phyloP scores from a whole-genome alignment of 2,888 invertebrate genomes.

The Philonicus albiceps region DNA sequence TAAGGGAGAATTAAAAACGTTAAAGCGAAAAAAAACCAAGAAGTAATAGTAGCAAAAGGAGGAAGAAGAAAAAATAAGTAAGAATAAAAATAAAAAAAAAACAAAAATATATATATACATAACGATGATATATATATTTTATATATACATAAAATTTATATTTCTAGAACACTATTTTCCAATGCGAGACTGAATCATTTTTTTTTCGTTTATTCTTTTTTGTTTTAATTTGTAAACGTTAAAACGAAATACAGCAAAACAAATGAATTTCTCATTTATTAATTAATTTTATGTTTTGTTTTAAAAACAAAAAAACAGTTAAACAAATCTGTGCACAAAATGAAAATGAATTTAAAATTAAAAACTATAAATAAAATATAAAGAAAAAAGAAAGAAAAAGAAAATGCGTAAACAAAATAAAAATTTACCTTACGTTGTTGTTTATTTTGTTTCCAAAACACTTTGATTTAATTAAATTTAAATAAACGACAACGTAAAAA shows the following conservation, averaged over 20 bases:
- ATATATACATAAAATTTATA: background rate
- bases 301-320: background rate
- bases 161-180: slow-evolving; percentile 22
- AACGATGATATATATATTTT: background rate
- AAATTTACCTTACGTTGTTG: background rate
- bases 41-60: slow-evolving; percentile 37
- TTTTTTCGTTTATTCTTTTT: too few species aligned
- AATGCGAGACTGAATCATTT: slow-evolving; percentile 31
- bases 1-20: background rate
- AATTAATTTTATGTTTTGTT: background rate
- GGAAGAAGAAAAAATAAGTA: background rate
- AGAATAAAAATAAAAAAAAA: too few species aligned
- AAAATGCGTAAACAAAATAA: background rate
- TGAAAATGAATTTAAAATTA: background rate
- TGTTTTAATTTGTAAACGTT: background rate
- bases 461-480: background rate
- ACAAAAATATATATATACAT: background rate
- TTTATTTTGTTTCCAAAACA: background rate
- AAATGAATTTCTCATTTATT: background rate
- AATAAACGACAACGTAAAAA: background rate
- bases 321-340: background rate
- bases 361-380: background rate
- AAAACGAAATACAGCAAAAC: background rate
- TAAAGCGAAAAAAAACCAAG: background rate
- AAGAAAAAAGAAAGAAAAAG: too few species aligned